These are phyloP conservation scores for Phoenicopterus ruber DNA, from an alignment of 2,113 vertebrate species.

Conservation along the genomic window DNA sequence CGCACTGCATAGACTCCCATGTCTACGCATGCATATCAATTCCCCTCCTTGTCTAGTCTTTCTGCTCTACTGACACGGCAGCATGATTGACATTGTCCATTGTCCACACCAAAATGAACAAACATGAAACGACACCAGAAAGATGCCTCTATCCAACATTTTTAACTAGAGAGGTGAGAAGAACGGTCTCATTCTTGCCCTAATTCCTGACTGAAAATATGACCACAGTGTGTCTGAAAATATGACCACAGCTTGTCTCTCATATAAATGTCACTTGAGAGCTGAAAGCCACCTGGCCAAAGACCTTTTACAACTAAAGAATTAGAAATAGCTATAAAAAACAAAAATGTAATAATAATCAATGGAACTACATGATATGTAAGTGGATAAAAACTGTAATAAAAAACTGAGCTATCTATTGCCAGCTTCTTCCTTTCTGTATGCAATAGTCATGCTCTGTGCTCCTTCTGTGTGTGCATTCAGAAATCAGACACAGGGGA, in stretches of 20 bases:
- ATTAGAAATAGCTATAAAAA: not conserved
- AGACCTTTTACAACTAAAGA: not conserved
- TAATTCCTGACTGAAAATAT: not conserved
- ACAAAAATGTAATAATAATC: not conserved
- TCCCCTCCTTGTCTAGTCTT: not conserved
- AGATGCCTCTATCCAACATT: not conserved
- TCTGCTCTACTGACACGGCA: not conserved
- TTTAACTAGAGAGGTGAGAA: not conserved
- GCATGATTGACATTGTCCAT: not conserved
- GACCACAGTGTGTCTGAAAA: not conserved
- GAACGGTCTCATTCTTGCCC: constrained; percentile 8
- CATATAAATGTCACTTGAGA: not conserved
- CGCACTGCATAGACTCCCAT: not conserved
- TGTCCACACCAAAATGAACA: not conserved
- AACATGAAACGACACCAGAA: not conserved
- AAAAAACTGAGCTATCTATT: not conserved
- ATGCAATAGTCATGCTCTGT: not conserved
- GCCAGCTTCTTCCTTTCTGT: not conserved
- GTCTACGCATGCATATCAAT: not conserved
- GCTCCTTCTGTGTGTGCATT: not conserved
- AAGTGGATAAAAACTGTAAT: not conserved
- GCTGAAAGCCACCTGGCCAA: not conserved
- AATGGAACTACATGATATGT: not conserved
- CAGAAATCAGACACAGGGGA: not conserved
- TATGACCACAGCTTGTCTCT: not conserved